These are phyloP conservation scores for Orthosia incerta DNA, from an alignment of 2,888 invertebrate species.

Conservation along the genomic window DNA sequence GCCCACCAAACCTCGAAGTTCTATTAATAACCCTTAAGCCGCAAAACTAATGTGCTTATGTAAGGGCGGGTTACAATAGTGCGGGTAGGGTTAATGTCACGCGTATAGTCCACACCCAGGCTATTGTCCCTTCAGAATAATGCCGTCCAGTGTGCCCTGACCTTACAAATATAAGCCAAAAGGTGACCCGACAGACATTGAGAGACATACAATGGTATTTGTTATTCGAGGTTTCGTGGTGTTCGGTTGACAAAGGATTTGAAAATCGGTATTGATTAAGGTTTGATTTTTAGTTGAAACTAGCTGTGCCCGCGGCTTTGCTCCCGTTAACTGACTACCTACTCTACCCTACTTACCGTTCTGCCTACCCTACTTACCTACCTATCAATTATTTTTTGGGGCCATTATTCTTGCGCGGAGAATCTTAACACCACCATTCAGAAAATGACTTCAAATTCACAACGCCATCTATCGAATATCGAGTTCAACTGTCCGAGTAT, in stretches of 20 bases:
- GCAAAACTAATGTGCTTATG: constrained; percentile 54
- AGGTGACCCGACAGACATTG: constrained; percentile 50
- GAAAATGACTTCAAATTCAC: too few species aligned
- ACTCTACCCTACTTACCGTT: too few species aligned
- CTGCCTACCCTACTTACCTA: too few species aligned
- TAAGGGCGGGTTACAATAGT: constrained; percentile 48
- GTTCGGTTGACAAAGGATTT: constrained; percentile 16
- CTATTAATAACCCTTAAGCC: constrained; percentile 52
- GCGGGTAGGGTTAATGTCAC: constrained; percentile 65
- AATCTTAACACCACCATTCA: too few species aligned
- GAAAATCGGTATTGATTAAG: constrained; percentile 28
- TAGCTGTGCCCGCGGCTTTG: too few species aligned
- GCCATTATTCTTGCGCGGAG: too few species aligned
- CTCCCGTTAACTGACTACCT: too few species aligned
- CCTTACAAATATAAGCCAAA: constrained; percentile 55
- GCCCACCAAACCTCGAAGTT: constrained; percentile 15
- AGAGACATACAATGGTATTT: constrained; percentile 44
- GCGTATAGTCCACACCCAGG: constrained; percentile 55
- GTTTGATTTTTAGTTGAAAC: constrained; percentile 5
- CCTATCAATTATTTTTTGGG: too few species aligned
- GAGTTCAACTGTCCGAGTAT: too few species aligned
- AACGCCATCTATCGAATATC: too few species aligned
- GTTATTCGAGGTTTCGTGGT: constrained; percentile 41
- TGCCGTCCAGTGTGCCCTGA: constrained; percentile 48
- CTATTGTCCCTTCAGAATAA: constrained; percentile 64